Percentiles rank a stretch among this genome's conserved stretches.
Evolutionary conservation across 2,113 vertebrate species (phyloP).

Genomic region (Xiphophorus hellerii): DNA sequence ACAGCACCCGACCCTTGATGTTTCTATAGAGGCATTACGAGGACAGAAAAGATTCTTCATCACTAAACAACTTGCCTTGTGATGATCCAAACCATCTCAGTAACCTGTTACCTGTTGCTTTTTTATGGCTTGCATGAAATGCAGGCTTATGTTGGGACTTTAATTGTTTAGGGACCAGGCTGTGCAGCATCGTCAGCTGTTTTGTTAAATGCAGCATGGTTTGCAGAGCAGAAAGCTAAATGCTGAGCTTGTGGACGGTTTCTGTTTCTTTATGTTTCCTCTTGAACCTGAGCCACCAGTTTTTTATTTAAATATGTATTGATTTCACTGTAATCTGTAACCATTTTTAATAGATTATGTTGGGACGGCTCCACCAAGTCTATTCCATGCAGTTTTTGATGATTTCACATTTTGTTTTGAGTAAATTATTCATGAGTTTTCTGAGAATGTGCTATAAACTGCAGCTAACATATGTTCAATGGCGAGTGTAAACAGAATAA

Average conservation of each 20-base stretch:
- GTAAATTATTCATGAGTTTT: slow-evolving; percentile 45
- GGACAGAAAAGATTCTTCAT: background rate
- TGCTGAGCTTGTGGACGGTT: too few species aligned
- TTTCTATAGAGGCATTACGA: background rate
- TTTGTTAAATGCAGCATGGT: background rate
- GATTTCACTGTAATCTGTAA: background rate
- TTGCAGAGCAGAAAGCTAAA: too few species aligned
- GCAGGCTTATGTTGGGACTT: background rate
- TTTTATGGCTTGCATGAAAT: background rate
- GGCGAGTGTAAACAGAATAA: slow-evolving; percentile 20
- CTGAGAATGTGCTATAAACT: slow-evolving; percentile 41
- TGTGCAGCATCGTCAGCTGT: background rate
- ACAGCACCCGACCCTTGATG: too few species aligned
- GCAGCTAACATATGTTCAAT: slow-evolving; percentile 29
- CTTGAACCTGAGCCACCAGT: too few species aligned
- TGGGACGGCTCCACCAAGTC: slow-evolving; percentile 1
- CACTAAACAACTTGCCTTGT: background rate
- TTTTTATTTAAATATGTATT: slow-evolving; percentile 11
- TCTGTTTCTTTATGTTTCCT: background rate
- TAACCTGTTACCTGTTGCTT: background rate
- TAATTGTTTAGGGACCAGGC: background rate
- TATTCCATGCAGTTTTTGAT: slow-evolving; percentile 31
- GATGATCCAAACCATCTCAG: background rate
- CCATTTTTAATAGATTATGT: background rate
- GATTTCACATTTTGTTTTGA: slow-evolving; percentile 50